Evolutionary conservation across 92 coral and sea anemone species (phyloP).

Genomic region (Plumapathes pennacea): DNA sequence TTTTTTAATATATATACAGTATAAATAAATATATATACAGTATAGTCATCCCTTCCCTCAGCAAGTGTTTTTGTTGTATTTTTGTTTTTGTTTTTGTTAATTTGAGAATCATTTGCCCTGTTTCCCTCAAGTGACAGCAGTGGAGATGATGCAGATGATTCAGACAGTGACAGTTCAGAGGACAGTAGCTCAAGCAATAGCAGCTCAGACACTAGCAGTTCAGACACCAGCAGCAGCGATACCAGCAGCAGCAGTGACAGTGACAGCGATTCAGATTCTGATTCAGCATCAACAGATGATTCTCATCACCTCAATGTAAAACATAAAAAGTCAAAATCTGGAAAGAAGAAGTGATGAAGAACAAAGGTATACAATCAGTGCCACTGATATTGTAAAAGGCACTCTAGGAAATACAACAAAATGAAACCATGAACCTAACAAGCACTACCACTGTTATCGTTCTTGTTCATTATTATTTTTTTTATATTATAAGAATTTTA

Average conservation of each 20-base stretch:
- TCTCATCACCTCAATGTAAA: conserved; percentile 8
- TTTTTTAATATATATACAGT: no score
- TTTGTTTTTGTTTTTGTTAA: no score
- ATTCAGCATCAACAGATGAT: background rate
- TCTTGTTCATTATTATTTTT: no score
- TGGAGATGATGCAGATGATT: background rate
- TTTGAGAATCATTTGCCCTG: no score
- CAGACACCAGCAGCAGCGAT: conserved; percentile 22
- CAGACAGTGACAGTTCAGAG: background rate
- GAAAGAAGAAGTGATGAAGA: conserved; percentile 1
- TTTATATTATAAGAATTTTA: no score
- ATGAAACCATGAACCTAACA: no score
- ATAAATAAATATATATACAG: no score
- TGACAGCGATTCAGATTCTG: background rate
- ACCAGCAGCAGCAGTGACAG: conserved; percentile 1
- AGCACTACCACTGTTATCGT: no score
- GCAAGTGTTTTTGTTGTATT: no score
- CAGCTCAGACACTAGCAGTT: conserved; percentile 2
- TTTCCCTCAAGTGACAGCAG: background rate
- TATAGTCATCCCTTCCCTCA: no score
- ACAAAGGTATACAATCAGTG: background rate
- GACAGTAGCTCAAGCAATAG: conserved; percentile 13
- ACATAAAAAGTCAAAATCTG: conserved; percentile 16
- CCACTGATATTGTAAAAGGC: background rate
- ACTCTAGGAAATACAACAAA: no score